These are phyloP conservation scores for Menidia menidia DNA, from an alignment of 2,797 vertebrate species.

Conservation along the genomic window DNA sequence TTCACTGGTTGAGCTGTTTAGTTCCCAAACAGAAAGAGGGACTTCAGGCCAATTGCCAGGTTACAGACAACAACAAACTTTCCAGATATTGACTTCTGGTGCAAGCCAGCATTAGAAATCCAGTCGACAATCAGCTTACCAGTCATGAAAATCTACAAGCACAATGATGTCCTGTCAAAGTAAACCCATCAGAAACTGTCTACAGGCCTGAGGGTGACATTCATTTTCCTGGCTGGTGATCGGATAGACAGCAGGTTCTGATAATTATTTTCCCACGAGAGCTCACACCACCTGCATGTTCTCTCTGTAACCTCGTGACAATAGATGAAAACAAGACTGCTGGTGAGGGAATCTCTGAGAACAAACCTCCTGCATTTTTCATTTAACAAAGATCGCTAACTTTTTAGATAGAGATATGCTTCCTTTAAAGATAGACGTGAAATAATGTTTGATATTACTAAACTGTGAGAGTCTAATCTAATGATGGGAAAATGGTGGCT, in stretches of 20 bases:
- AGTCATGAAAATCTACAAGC: not conserved
- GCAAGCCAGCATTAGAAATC: not conserved
- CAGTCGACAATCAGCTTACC: not conserved
- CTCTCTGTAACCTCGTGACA: constrained; percentile 18
- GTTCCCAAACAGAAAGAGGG: not conserved
- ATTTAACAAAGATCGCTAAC: not conserved
- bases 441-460: not conserved
- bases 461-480: not conserved
- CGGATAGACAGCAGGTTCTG: constrained; percentile 32
- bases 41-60: not conserved
- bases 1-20: constrained; percentile 1
- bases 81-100: not conserved
- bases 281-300: not conserved
- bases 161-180: not conserved
- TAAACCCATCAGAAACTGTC: constrained; percentile 8
- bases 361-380: not conserved
- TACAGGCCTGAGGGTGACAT: constrained; percentile 12
- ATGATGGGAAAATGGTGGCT: not conserved
- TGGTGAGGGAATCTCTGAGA: constrained; percentile 3
- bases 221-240: constrained; percentile 18
- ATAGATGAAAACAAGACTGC: constrained; percentile 13
- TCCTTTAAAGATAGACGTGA: not conserved
- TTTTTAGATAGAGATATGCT: not conserved
- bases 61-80: not conserved
- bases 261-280: constrained; percentile 36